Conservation (phyloP, 2,797 vertebrate genomes). For the Mus caroli region DNA sequence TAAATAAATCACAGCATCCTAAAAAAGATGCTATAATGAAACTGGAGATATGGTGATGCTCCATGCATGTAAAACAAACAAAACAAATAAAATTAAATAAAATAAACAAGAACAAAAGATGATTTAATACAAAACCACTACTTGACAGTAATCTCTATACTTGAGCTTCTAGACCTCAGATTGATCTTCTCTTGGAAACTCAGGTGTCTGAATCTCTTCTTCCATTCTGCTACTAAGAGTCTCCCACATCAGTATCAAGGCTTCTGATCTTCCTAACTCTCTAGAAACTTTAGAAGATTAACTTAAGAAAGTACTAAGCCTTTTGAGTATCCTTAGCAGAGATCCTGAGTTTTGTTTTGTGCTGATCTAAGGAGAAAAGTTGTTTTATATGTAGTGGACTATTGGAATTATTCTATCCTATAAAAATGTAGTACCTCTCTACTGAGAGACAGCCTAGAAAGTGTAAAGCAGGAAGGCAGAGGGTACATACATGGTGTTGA, state of each 20-base stretch:
- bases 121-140: neutral
- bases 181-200: neutral
- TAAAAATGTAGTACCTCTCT: neutral
- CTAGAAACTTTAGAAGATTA: neutral
- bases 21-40: slow-evolving; percentile 24
- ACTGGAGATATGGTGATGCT: neutral
- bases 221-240: neutral
- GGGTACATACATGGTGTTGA: neutral
- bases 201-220: neutral
- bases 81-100: neutral
- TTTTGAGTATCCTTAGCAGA: neutral
- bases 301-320: neutral
- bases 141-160: neutral
- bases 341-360: neutral
- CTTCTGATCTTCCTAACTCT: neutral
- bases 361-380: neutral
- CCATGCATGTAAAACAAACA: neutral
- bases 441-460: neutral
- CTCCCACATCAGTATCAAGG: neutral
- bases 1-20: neutral
- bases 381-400: neutral
- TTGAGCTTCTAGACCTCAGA: neutral
- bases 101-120: neutral
- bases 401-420: neutral
- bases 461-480: neutral